Evolutionary conservation across 64 coral and sea anemone species (phyloP), one percentile per base, ranked within the genome.

Genomic region (Montipora sp.): DNA sequence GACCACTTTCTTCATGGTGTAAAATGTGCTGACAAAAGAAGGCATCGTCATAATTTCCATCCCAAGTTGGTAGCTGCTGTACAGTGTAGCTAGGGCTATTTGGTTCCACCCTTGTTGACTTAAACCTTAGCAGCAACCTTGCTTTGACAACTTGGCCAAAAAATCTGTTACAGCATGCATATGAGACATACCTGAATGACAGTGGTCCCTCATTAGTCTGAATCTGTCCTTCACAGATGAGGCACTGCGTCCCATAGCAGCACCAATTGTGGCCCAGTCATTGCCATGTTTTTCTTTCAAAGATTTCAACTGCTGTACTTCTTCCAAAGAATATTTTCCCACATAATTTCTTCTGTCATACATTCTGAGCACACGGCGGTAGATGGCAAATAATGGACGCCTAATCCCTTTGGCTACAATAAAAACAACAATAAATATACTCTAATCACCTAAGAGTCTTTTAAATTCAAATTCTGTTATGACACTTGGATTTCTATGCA

Each of bases 171-270:
- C 36, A 36, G 36, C 36, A 36, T 36, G 36, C 36, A 36, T 36
- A 36, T 36, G 36, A 36, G 36, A 5, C 44, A 36, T 87, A 98
- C 96, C 96, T 80, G 96, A 90, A 47, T 93, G 92, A 73, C 98
- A 99, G 75, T 94, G 92, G 13, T 99, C 98, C 48, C 92, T 96
- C 76, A 99, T 87, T 2, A 99, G 80, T 70, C 98, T 77, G 77
- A 84, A 99, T 66, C 98, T 93, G 78, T 99, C 98, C 80, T 99
- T 99, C 1, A 99, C 98, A 77, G 98, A 99, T 0, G 98, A 99
- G 3, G 98, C 98, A 99, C 98, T 99, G 16, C 98, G 84, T 0
- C 98, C 98, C 94, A 99, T 94, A 8, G 98, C 94, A 65, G 81
- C 65, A 0, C 98, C 98, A 92, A 99, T 99, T 14, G 98, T 93